Evolutionary conservation across 2,113 vertebrate species (phyloP).

Genomic region (Anguilla japonica): DNA sequence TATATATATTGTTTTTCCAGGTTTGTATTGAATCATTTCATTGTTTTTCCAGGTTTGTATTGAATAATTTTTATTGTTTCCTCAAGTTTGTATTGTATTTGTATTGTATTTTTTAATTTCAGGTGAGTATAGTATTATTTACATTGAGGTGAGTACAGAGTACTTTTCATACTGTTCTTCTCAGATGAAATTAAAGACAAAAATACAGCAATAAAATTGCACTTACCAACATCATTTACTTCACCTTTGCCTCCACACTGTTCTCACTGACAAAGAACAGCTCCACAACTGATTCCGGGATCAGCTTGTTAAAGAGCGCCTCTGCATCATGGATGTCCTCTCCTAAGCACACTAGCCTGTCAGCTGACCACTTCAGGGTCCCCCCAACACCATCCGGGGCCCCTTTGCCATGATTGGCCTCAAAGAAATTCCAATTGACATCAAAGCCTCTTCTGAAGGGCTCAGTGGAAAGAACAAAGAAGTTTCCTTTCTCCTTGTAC

Average conservation of each 20-base stretch:
- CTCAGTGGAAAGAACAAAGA: slow-evolving; percentile 7
- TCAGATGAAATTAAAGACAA: neutral
- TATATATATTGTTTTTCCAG: no score
- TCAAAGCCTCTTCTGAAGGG: neutral
- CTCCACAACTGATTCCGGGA: neutral
- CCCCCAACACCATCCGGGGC: neutral
- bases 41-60: no score
- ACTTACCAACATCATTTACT: neutral
- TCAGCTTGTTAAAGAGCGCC: neutral
- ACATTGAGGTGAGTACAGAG: no score
- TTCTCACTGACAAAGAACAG: neutral
- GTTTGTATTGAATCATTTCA: no score
- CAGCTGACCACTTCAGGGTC: neutral
- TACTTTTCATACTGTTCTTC: no score
- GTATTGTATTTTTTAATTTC: no score
- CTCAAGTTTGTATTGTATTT: no score
- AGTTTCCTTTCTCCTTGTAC: slow-evolving; percentile 16
- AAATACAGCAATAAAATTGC: neutral
- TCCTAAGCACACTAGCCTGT: neutral
- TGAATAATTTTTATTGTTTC: no score
- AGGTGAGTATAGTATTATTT: no score
- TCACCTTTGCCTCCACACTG: neutral
- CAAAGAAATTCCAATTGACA: neutral
- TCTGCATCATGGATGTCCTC: neutral
- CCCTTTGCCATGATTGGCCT: neutral